A percentile compares a stretch with the other conserved stretches of the same genome.
phyloP scores from a whole-genome alignment of 2,888 invertebrate species.

The Hyposoter dolosus region DNA sequence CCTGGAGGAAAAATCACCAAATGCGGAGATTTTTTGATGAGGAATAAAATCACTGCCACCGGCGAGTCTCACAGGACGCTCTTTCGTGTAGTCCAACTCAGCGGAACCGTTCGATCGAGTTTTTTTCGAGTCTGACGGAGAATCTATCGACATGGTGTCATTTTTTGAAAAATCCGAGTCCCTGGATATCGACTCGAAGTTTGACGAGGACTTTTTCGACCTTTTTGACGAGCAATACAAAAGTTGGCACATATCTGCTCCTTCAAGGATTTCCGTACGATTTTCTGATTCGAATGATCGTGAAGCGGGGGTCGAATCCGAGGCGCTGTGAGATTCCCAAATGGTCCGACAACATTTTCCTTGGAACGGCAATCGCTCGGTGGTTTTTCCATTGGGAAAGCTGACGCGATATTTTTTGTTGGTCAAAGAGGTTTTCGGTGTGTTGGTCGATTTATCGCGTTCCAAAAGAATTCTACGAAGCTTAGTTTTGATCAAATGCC shows the following conservation, averaged over 20 bases:
- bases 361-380: constrained; percentile 27
- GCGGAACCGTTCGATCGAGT: not conserved
- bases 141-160: not conserved
- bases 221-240: constrained; percentile 17
- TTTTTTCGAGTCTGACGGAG: not conserved
- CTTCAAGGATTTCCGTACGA: not conserved
- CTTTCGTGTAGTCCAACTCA: not conserved
- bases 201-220: not conserved
- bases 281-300: constrained; percentile 20
- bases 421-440: constrained; percentile 69
- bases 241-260: constrained; percentile 22
- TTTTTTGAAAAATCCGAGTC: constrained; percentile 35
- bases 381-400: constrained; percentile 67
- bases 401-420: constrained; percentile 70
- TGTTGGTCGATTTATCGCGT: constrained; percentile 70
- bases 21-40: not conserved
- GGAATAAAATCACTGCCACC: constrained; percentile 60
- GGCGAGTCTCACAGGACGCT: constrained; percentile 42
- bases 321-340: constrained; percentile 59
- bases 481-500: constrained; percentile 73
- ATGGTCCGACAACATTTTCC: constrained; percentile 53
- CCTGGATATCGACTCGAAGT: not conserved
- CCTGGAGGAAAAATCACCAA: not conserved
- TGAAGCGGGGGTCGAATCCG: constrained; percentile 43
- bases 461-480: constrained; percentile 71